Evolutionary conservation across 2,888 invertebrate species (phyloP), one percentile per base, ranked within the genome.

Genomic region (Scaptomyza parva): DNA sequence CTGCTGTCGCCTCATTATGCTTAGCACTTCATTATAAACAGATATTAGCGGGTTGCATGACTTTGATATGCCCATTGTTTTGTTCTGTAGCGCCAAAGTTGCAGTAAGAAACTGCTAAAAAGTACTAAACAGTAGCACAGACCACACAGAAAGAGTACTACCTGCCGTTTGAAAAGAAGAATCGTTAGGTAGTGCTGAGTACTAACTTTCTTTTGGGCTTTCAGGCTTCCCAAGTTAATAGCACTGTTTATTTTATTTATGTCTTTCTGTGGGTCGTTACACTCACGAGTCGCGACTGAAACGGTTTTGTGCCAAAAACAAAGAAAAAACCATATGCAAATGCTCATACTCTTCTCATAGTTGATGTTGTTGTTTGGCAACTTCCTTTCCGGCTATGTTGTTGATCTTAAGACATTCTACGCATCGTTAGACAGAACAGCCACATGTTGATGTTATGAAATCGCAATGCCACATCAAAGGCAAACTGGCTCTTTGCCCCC

Each of bases 391-490:
- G 55, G 75, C 53, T 54, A 43, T 65, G 43, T 53, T 78, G 83
- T 88, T 86, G 87, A 84, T 74, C 81, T 81, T 77, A 82, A 77
- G 76, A 82, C 84, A 75, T 77, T 76, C 65, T 70, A 73, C 70
- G 80, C 74, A 75, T 81, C 70, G 82, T 84, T 86, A 69, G 74
- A 48, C 71, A 70, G 59, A 62, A 33, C 37, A 53, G 85, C 79
- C 81, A 86, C 86, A 82, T 82, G 86, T 82, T 82, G 80, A 66
- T 65, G 70, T 74, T 74, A 86, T 71, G 64, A 76, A 78, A 83
- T 78, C 81, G 76, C 81, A 84, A 60, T 52, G 63, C 78, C 80
- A 83, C 81, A 86, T 86, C 83, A 73, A 73, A 73, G 73, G 65
- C 73, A 57, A 37, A 65, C 28, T 41, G 4, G 37, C 55, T 57